Base-by-base conservation (phyloP, 2,797 vertebrate species). In the Thalassophryne amazonica region DNA sequence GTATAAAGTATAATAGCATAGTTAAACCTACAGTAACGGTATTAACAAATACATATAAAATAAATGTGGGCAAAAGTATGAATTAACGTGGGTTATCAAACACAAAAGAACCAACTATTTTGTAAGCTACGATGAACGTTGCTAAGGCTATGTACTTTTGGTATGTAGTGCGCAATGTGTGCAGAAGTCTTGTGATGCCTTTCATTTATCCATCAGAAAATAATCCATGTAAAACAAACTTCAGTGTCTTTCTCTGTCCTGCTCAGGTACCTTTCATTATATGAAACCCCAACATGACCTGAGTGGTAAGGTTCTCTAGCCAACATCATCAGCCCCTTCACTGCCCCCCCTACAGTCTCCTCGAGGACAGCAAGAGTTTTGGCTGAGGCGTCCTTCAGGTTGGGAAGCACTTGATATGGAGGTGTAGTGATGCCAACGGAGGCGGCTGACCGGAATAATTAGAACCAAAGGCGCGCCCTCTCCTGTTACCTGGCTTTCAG, bases 221-320 rank as follows among this genome's bases (percentile, higher is more conserved):
- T n/a, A n/a, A n/a, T n/a, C n/a, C n/a, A n/a, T n/a, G n/a, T n/a
- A n/a, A n/a, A n/a, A n/a, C n/a, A n/a, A n/a, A n/a, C n/a, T n/a
- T n/a, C n/a, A n/a, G n/a, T 91, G 13, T 56, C 69, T 70, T 73
- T 88, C 82, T 76, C 51, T 80, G 73, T 89, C 80, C 64, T 88
- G 86, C 86, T 77, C 92, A 99, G 97, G 96, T 99, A 93, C 97
- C 95, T 96, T 99, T 97, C 93, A 98, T 98, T 94, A 97, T 98
- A 92, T 98, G 93, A 98, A 95, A 87, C 90, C 40, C 88, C 87
- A 87, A 90, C 91, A 90, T 91, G 67, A 91, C 87, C 61, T 89
- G 90, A 91, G 85, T 49, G 69, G 81, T 86, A 92, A 89, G 86
- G 87, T 87, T 88, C 64, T 78, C 54, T 17, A 20, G 22, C 62